phyloP scores from a whole-genome alignment of 92 coral and sea anemone species.

The Ricordea florida region DNA sequence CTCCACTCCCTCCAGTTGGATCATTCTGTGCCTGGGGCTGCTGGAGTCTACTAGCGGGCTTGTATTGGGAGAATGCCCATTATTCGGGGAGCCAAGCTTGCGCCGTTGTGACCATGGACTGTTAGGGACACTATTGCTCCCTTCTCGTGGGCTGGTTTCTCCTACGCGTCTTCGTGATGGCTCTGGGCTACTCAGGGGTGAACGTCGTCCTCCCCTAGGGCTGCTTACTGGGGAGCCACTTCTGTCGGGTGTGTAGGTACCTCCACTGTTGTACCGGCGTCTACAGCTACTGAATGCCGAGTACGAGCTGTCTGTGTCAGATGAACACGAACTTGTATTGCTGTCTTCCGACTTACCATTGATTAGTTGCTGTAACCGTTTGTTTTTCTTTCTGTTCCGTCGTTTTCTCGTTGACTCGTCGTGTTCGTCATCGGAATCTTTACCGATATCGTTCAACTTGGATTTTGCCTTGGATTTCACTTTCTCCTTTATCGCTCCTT shows the following conservation, averaged over 20 bases:
- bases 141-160: conserved; percentile 47
- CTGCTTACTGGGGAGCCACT: conserved; percentile 55
- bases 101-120: conserved; percentile 97
- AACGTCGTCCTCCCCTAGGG: conserved; percentile 70
- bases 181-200: conserved; percentile 91
- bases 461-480: conserved; percentile 58
- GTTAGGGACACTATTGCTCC: conserved; percentile 86
- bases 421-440: conserved; percentile 90
- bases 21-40: conserved; percentile 82
- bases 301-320: conserved; percentile 90
- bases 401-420: conserved; percentile 77
- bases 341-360: conserved; percentile 82
- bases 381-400: conserved; percentile 81
- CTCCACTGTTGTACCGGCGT: conserved; percentile 73
- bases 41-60: conserved; percentile 87
- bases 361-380: conserved; percentile 72
- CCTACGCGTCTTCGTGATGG: conserved; percentile 48
- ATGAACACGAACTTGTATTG: conserved; percentile 88
- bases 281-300: conserved; percentile 88
- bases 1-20: conserved; percentile 87
- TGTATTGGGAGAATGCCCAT: conserved; percentile 56
- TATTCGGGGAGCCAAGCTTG: conserved; percentile 71
- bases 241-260: conserved; percentile 47
- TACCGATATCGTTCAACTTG: conserved; percentile 71
- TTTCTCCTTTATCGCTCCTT: conserved; percentile 73